phyloP scores from a whole-genome alignment of 2,113 vertebrate species.

The Mellivora capensis region DNA sequence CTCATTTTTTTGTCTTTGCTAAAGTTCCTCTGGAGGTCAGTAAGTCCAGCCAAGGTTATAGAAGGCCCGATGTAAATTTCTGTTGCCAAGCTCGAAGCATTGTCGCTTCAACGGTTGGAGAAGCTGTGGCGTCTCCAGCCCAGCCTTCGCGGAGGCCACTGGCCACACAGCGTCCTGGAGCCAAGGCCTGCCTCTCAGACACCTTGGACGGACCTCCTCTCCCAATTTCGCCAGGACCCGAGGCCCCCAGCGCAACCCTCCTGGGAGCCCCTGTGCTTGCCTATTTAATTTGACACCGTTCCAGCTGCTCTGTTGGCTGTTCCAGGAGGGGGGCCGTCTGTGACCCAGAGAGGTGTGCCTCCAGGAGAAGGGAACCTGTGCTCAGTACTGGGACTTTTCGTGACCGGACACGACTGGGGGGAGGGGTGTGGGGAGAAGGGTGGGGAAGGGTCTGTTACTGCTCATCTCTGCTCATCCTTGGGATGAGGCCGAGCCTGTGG shows the following conservation, averaged over 20 bases:
- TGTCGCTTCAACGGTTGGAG: background rate
- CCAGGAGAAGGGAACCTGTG: background rate
- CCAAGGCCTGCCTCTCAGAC: background rate
- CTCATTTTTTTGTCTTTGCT: background rate
- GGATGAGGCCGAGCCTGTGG: background rate
- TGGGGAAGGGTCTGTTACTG: background rate
- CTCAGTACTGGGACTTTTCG: background rate
- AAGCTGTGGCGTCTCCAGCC: background rate
- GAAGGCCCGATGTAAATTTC: background rate
- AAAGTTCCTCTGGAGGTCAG: background rate
- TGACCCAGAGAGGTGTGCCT: background rate
- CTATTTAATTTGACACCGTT: conserved; percentile 7
- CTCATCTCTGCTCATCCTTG: background rate
- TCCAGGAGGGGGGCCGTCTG: background rate
- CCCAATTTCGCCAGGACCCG: background rate
- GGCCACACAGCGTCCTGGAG: background rate
- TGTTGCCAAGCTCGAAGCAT: background rate
- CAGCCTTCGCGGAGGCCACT: background rate
- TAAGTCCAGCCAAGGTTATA: background rate
- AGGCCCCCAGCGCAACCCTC: background rate
- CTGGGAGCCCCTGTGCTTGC: background rate
- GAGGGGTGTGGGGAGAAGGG: background rate
- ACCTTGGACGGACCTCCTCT: background rate
- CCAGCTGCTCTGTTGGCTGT: background rate
- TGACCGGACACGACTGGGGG: background rate